Conservation (phyloP, 2,113 vertebrate genomes). For the Silurus glanis region DNA sequence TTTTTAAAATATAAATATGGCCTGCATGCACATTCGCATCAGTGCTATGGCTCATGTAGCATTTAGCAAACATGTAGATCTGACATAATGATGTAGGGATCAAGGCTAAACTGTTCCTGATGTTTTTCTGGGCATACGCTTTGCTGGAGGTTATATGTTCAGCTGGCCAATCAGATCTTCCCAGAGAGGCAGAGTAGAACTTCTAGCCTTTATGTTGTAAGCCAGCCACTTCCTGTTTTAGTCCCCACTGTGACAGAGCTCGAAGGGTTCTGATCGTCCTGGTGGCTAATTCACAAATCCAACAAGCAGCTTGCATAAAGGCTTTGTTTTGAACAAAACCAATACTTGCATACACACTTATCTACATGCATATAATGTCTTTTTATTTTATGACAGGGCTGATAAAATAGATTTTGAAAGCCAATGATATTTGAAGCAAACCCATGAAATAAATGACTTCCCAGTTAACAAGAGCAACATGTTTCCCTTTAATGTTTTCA, state of each 20-base stretch:
- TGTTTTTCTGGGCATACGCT: slow-evolving; percentile 34
- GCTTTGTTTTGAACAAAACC: slow-evolving; percentile 33
- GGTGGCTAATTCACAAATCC: slow-evolving; percentile 39
- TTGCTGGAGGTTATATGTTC: slow-evolving; percentile 54
- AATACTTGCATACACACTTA: slow-evolving; percentile 33
- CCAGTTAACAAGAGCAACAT: neutral
- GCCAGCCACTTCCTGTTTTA: slow-evolving; percentile 68
- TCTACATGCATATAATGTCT: neutral
- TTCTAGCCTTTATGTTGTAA: slow-evolving; percentile 41
- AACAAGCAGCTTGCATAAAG: slow-evolving; percentile 33
- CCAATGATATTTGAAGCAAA: neutral
- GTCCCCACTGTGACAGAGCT: slow-evolving; percentile 48
- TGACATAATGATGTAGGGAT: neutral
- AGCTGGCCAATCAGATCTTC: slow-evolving; percentile 67
- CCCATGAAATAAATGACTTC: neutral
- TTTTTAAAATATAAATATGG: neutral
- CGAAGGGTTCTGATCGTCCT: slow-evolving; percentile 40
- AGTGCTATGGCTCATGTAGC: neutral
- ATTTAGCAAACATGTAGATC: slow-evolving; percentile 10
- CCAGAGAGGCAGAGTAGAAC: slow-evolving; percentile 59
- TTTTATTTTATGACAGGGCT: neutral
- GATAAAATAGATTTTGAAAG: neutral
- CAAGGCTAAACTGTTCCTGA: neutral
- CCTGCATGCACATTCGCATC: neutral
- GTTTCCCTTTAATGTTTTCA: neutral